phyloP scores from a whole-genome alignment of 1,140 invertebrate species.

The Tetramorium alpestre region DNA sequence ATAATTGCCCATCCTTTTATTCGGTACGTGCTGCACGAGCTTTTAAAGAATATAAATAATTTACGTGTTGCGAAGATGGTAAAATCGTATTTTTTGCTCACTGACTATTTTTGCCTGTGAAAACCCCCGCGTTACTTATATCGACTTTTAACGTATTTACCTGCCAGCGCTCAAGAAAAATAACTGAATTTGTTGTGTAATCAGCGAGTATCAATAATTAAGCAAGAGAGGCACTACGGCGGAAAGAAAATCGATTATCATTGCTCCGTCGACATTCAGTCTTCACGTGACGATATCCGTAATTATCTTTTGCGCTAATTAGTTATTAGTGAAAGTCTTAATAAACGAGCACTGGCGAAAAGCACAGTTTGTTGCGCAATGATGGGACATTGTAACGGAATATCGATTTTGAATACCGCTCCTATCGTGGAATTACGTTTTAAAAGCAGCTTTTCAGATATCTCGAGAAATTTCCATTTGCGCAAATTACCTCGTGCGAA shows the following conservation, averaged over 20 bases:
- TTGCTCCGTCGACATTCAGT: not conserved
- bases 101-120: not conserved
- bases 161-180: not conserved
- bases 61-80: constrained; percentile 5
- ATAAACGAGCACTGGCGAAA: not conserved
- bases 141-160: constrained; percentile 43
- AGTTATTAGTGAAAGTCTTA: constrained; percentile 27
- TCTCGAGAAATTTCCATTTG: not conserved
- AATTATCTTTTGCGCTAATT: constrained; percentile 19
- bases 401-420: constrained; percentile 11
- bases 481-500: not conserved
- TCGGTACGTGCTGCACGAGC: not conserved
- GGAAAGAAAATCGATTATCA: not conserved
- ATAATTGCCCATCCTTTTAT: constrained; percentile 37
- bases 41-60: constrained; percentile 50
- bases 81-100: constrained; percentile 38
- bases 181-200: constrained; percentile 29
- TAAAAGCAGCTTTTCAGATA: not conserved
- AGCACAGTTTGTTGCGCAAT: constrained; percentile 6
- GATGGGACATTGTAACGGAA: not conserved
- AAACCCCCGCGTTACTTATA: not conserved
- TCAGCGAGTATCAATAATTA: constrained; percentile 2
- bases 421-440: not conserved
- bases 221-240: not conserved
- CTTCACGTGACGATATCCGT: not conserved